These are phyloP conservation scores for Typhlichthys subterraneus DNA, from an alignment of 2,797 vertebrate genomes.

Conservation along the genomic window DNA sequence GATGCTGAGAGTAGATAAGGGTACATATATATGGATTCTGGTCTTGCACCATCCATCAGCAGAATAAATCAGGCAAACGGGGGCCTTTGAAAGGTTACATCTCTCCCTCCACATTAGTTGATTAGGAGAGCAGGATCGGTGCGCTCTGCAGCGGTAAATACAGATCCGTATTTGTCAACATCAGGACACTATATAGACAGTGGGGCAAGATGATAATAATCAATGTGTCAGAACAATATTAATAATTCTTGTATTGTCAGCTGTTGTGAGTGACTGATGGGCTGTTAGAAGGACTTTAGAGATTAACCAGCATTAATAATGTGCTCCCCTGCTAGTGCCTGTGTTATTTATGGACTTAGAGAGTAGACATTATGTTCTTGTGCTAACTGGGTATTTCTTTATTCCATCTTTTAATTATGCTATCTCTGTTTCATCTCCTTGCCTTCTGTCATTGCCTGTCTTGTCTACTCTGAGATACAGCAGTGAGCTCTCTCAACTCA, in stretches of 20 bases:
- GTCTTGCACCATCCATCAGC: neutral
- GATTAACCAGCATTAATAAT: slow-evolving; percentile 4
- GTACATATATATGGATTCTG: slow-evolving; percentile 10
- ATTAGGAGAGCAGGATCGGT: neutral
- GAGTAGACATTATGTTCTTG: too few relatives aligned
- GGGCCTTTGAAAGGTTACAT: slow-evolving; percentile 15
- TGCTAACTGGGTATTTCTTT: neutral
- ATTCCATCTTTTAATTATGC: too few relatives aligned
- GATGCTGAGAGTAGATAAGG: slow-evolving; percentile 11
- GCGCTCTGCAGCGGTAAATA: neutral
- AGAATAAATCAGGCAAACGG: slow-evolving; percentile 11
- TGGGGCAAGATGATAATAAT: neutral
- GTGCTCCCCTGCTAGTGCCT: neutral
- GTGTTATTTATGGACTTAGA: neutral
- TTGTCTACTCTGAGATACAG: slow-evolving; percentile 9
- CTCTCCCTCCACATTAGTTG: slow-evolving; percentile 26
- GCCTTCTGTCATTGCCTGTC: slow-evolving; percentile 32
- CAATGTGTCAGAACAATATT: slow-evolving; percentile 7
- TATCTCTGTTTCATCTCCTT: too few relatives aligned
- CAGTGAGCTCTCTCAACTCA: slow-evolving; percentile 33
- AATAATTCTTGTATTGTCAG: neutral
- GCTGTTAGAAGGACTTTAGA: neutral
- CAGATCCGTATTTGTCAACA: neutral
- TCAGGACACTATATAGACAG: neutral
- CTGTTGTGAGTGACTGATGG: neutral